Conservation (phyloP, 2,888 invertebrate species). For the Ochlodes sylvanus region DNA sequence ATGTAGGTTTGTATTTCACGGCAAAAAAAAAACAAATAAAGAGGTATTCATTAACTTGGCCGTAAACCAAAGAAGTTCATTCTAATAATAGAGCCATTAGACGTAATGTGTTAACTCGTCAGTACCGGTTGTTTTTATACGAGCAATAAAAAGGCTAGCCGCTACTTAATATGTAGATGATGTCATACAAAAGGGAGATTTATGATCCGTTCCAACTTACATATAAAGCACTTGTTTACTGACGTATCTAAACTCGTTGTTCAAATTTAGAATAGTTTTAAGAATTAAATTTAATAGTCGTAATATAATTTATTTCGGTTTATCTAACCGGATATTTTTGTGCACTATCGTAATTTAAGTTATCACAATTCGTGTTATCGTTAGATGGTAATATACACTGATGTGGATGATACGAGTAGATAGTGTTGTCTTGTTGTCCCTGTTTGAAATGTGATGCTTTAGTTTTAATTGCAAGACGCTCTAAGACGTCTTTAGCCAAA, state of each 20-base stretch:
- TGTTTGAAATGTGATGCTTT: background rate
- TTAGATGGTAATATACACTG: slow-evolving; percentile 10
- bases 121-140: slow-evolving; percentile 44
- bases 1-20: slow-evolving; percentile 40
- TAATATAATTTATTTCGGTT: slow-evolving; percentile 4
- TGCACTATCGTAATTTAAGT: slow-evolving; percentile 10
- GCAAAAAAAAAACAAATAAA: slow-evolving; percentile 3
- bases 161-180: slow-evolving; percentile 49
- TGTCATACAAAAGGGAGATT: slow-evolving; percentile 47
- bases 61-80: slow-evolving; percentile 51
- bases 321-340: slow-evolving; percentile 45
- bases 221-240: slow-evolving; percentile 12
- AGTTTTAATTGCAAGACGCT: background rate
- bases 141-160: slow-evolving; percentile 41
- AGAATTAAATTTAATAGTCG: background rate
- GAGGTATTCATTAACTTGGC: slow-evolving; percentile 10
- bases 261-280: slow-evolving; percentile 24
- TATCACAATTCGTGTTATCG: slow-evolving; percentile 17
- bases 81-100: slow-evolving; percentile 51
- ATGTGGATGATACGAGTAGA: background rate
- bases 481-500: background rate
- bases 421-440: background rate
- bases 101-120: slow-evolving; percentile 43
- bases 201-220: slow-evolving; percentile 35
- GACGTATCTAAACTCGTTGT: slow-evolving; percentile 55